Evolutionary conservation across 1,140 invertebrate species (phyloP).

Genomic region (Bombyx mori): ASM3026992v2 NC_085121.1:348501-349000

Average conservation of each 20-base stretch:
- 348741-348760: slow-evolving; percentile 63
- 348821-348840: slow-evolving; percentile 10
- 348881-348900: slow-evolving; percentile 18
- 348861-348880: slow-evolving; percentile 15
- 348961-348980: slow-evolving; percentile 54
- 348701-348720: slow-evolving; percentile 66
- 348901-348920: slow-evolving; percentile 35
- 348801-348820: slow-evolving; percentile 3
- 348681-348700: slow-evolving; percentile 47
- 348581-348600: slow-evolving; percentile 65
- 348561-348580: slow-evolving; percentile 66
- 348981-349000: slow-evolving; percentile 66
- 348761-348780: slow-evolving; percentile 33
- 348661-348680: slow-evolving; percentile 18
- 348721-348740: slow-evolving; percentile 55
- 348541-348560: slow-evolving; percentile 38
- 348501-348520: slow-evolving; percentile 50
- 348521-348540: slow-evolving; percentile 33
- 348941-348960: slow-evolving; percentile 54
- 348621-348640: slow-evolving; percentile 7
- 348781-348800: slow-evolving; percentile 13
- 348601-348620: slow-evolving; percentile 46
- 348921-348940: slow-evolving; percentile 56
- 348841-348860: slow-evolving; percentile 19
- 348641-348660: slow-evolving; percentile 6